Percentiles rank a stretch among this genome's conserved stretches.
These are phyloP conservation scores for Myotis vivesi DNA, from an alignment of 2,797 vertebrate genomes.

Conservation along the genomic window DNA sequence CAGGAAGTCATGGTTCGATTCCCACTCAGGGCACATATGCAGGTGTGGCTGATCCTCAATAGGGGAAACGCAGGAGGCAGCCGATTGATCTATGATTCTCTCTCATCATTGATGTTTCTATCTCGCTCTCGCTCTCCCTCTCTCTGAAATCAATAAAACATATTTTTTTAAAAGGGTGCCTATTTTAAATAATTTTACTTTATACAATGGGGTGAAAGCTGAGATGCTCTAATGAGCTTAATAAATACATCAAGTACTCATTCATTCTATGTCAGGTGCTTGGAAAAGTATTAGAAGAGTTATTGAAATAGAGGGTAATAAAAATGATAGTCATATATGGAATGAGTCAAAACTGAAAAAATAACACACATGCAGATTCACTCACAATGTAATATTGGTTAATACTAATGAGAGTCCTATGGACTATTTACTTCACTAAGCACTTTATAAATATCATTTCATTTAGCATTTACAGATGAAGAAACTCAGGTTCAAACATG, in stretches of 20 bases:
- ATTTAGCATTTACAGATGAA: conserved; percentile 10
- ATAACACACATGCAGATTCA: not conserved
- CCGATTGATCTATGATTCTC: no score
- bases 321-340: not conserved
- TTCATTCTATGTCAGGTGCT: not conserved
- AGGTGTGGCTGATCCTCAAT: no score
- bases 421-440: not conserved
- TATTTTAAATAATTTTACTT: conserved; percentile 26
- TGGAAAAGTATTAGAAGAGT: not conserved
- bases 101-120: no score
- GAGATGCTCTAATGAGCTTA: conserved; percentile 4
- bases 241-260: conserved; percentile 20
- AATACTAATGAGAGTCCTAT: not conserved
- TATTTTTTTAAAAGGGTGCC: not conserved
- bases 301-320: not conserved
- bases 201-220: not conserved
- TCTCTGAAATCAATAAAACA: no score
- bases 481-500: not conserved
- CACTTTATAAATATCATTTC: conserved; percentile 30
- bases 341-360: not conserved
- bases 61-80: no score
- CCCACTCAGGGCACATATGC: no score
- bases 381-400: not conserved
- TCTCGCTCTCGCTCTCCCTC: no score
- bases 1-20: no score